These are phyloP conservation scores for Dolichallabes microphthalmus DNA, from an alignment of 2,113 vertebrate genomes.

Conservation along the genomic window DNA sequence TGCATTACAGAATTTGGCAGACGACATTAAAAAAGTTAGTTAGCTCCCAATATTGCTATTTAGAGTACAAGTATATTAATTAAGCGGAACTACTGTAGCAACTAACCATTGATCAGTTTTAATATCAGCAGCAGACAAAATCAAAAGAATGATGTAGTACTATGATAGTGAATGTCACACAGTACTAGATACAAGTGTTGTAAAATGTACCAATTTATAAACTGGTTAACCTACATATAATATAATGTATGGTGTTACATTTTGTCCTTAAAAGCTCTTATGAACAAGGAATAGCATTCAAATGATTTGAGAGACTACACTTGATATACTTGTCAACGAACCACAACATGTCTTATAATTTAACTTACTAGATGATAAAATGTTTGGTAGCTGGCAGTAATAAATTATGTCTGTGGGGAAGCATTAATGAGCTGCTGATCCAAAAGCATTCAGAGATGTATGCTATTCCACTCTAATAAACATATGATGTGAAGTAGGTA, in stretches of 20 bases:
- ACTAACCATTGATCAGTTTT: neutral
- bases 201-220: neutral
- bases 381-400: constrained; percentile 34
- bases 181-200: neutral
- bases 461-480: constrained; percentile 17
- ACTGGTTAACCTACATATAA: neutral
- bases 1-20: no score
- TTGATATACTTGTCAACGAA: neutral
- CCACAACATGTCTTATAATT: constrained; percentile 5
- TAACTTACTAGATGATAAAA: constrained; percentile 33
- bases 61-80: neutral
- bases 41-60: neutral
- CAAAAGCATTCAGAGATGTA: constrained; percentile 30
- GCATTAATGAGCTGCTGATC: constrained; percentile 44
- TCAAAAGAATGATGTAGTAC: neutral
- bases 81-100: neutral
- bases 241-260: neutral
- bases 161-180: neutral
- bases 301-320: neutral
- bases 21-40: neutral
- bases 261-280: neutral
- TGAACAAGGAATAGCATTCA: neutral
- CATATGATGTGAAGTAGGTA: constrained; percentile 21
- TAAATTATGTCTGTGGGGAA: constrained; percentile 46
- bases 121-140: neutral